These are phyloP conservation scores for Suricata suricatta DNA, from an alignment of 2,113 vertebrate species.

Conservation along the genomic window DNA sequence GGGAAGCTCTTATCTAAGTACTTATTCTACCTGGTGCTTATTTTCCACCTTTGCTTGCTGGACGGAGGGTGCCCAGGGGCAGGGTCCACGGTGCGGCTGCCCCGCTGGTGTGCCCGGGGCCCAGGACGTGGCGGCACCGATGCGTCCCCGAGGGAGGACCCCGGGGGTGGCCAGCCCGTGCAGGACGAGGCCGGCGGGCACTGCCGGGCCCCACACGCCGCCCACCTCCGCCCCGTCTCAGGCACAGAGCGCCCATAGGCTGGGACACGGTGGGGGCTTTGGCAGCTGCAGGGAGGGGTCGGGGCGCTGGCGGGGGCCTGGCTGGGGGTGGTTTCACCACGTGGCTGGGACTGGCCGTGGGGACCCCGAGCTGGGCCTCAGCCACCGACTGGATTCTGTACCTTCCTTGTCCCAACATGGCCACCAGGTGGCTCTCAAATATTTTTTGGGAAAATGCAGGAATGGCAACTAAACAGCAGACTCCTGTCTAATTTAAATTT, in stretches of 20 bases:
- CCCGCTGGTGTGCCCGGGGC: too few relatives aligned
- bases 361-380: not conserved
- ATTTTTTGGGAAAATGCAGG: not conserved
- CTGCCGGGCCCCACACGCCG: not conserved
- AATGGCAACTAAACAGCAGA: accelerated
- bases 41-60: accelerated
- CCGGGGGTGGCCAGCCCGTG: not conserved
- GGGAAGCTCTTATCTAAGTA: too few relatives aligned
- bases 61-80: not conserved
- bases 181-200: not conserved
- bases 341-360: not conserved
- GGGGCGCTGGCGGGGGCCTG: not conserved
- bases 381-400: accelerated
- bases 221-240: too few relatives aligned
- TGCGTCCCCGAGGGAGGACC: too few relatives aligned
- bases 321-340: accelerated
- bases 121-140: too few relatives aligned
- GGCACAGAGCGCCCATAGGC: not conserved
- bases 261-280: accelerated
- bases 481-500: not conserved
- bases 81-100: too few relatives aligned
- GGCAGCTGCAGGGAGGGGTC: accelerated
- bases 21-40: too few relatives aligned
- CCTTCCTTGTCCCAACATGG: not conserved
- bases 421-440: accelerated